Base-by-base conservation (phyloP, 2,113 vertebrate genomes). In the Lasiurus cinereus region DNA sequence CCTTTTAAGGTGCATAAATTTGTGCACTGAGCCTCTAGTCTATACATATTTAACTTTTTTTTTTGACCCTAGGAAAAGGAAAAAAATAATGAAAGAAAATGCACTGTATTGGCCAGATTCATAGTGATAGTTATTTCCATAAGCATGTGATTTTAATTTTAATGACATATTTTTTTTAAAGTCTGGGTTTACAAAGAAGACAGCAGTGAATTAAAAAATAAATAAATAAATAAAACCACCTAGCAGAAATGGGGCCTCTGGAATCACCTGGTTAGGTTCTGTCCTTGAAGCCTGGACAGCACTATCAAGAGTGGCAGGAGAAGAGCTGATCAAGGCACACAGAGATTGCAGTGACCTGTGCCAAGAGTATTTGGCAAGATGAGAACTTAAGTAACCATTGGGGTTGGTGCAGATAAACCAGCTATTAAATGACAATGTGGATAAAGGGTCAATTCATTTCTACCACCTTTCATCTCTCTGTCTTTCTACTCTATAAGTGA, bases 381-480 rank as follows among this genome's bases (percentile, higher is more conserved):
- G 66, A 91, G 87, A 93, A 36, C 43, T 2, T 83, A 64, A 78
- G 66, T 18, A 91, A 43, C 87, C 62, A 72, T 36, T 79, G 72
- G 64, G 36, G 31, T 39, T 72, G 48, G 31, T 91, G 52, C 50
- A 94, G 39, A 94, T 94, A 91, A 92, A 88, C 36, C 93, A 91
- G 83, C 39, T 89, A 29, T 88, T 88, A 94, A 89, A 96, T 77
- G 90, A 56, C 46, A 72, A 11, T 67, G 39, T 22, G 50, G 50
- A 48, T 73, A 86, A 46, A 83, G 50, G 73, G 76, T 92, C 91
- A 92, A 43, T 62, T 95, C 72, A 69, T 82, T 91, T 74, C 46
- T 43, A 95, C 31, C 56, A 87, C 70, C 83, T 92, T 90, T 88
- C 90, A 93, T 84, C 22, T 91, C 50, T 87, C 56, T 83, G 70